Evolutionary conservation across 2,797 vertebrate genomes (phyloP), one percentile per base, ranked within the genome.

Genomic region (Valencia hispanica): DNA sequence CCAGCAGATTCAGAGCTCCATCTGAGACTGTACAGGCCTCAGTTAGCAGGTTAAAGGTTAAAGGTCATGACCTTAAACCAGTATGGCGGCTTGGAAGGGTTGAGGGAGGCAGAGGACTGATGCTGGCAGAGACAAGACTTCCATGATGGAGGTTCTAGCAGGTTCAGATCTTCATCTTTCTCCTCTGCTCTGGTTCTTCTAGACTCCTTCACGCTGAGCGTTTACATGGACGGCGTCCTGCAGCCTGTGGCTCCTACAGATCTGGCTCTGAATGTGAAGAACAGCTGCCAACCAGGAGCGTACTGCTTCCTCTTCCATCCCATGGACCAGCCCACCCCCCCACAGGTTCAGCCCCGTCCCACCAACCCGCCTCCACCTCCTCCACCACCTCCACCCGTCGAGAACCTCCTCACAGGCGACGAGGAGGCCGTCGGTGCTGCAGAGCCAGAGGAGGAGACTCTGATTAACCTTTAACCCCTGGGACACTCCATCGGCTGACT

Each of bases 281-380:
- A 93, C 73, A 93, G 88, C 30, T 92, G 97, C 74, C 94, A 96
- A 72, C 96, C 96, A 10, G 96, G 95, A 81, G 95, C 96, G 79
- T 99, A 97, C 91, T 94, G 96, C 91, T 99, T 99, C 27, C 93
- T 99, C 89, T 99, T 96, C 91, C 97, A 96, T 87, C 95, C 93
- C 0, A 77, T 32, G 1, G 68, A 85, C 50, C 81, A 80, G 32
- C 25, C 70, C 34, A 22, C 1, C 73, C 10, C 1, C 32, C 41
- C 48, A 20, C 77, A 78, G 0, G 0, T 4, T 74, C 59, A 84
- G 74, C 0, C 87, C 36, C 84, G 88, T 39, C 51, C 45, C 10
- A 48, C 47, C 5, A 77, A 63, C 68, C 83, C 72, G 0, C 91
- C 91, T 6, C 87, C n/a, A n/a, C n/a, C n/a, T n/a, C n/a, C n/a